Evolutionary conservation across 2,113 vertebrate species (phyloP).

Genomic region (Galbula dea): DNA sequence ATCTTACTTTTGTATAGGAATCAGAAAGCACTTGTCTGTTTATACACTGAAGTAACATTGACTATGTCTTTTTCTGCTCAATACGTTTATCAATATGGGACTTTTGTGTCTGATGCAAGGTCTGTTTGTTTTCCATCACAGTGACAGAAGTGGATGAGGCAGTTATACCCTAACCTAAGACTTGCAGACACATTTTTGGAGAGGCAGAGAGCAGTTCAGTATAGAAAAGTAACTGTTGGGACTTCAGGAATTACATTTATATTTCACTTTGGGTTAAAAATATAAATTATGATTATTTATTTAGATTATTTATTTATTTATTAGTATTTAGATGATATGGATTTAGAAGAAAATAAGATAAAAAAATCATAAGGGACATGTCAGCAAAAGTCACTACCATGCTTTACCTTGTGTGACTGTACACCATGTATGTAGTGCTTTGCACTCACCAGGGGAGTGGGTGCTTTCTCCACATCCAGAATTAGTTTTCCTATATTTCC

Average conservation of each 20-base stretch:
- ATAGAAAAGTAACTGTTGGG: not conserved
- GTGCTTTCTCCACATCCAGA: slow-evolving; percentile 94
- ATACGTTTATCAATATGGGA: not conserved
- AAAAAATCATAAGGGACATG: not conserved
- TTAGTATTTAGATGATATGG: not conserved
- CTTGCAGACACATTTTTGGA: not conserved
- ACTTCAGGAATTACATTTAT: not conserved
- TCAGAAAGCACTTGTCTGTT: not conserved
- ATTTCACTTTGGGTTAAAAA: not conserved
- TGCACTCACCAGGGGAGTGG: slow-evolving; percentile 89
- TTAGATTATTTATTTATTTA: not conserved
- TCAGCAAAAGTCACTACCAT: not conserved
- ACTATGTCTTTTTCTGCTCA: not conserved
- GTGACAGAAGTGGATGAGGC: not conserved
- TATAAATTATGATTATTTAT: not conserved
- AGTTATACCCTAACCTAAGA: not conserved
- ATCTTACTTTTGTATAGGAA: not conserved
- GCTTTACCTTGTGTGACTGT: not conserved
- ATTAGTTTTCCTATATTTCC: slow-evolving; percentile 98
- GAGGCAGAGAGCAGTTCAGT: not conserved
- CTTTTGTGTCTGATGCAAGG: not conserved
- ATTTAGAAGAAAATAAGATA: not conserved
- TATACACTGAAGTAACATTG: not conserved
- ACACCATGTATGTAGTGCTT: not conserved
- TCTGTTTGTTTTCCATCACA: not conserved